Conservation (phyloP, 2,113 vertebrate species). For the Saguinus midas region DNA sequence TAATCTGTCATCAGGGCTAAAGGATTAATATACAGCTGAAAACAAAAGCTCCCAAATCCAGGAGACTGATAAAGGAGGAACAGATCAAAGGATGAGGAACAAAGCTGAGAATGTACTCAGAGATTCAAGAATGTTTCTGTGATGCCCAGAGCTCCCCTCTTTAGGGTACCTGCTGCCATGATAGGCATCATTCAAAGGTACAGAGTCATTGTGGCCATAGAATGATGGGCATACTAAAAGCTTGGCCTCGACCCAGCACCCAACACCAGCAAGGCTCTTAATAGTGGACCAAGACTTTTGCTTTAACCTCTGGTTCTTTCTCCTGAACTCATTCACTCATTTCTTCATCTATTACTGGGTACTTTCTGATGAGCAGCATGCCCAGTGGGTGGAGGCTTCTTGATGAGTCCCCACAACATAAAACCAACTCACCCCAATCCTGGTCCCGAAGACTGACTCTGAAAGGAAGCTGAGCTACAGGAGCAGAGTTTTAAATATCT, state of each 20-base stretch:
- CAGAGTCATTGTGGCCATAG: background rate
- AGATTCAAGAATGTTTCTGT: background rate
- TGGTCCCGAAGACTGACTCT: background rate
- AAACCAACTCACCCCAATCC: background rate
- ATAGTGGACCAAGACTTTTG: background rate
- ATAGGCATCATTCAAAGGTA: background rate
- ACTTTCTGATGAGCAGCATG: background rate
- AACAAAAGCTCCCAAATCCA: background rate
- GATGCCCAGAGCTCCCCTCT: too few species aligned
- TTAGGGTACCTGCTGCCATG: background rate
- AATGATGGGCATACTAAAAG: background rate
- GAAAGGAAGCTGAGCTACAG: background rate
- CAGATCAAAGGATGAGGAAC: background rate
- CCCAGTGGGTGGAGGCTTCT: background rate
- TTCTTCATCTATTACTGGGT: background rate
- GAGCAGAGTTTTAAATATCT: slow-evolving; percentile 54
- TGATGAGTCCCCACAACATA: background rate
- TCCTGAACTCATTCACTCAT: background rate
- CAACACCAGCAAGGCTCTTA: background rate
- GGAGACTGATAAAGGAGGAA: background rate
- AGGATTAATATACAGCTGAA: background rate
- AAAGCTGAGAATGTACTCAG: background rate
- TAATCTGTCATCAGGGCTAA: background rate
- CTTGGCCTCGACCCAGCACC: too few species aligned
- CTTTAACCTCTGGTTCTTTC: background rate